Conservation (phyloP, 2,797 vertebrate species). For the Sebastolobus altivelis region DNA sequence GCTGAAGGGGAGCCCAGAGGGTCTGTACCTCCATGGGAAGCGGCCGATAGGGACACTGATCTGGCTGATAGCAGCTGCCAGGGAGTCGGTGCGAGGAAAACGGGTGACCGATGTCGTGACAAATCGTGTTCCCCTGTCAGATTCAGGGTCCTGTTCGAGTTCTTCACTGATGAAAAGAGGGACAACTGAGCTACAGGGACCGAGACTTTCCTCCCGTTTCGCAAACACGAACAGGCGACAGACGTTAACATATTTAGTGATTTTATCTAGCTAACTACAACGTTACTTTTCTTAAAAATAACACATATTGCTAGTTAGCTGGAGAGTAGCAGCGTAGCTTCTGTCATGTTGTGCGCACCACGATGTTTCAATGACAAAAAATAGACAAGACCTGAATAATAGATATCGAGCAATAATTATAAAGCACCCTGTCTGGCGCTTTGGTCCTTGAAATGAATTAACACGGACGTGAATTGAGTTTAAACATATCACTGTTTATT, state of each 20-base stretch:
- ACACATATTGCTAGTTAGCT: not conserved
- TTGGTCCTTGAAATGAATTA: accelerated
- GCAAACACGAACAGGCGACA: constrained; percentile 32
- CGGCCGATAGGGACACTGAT: constrained; percentile 34
- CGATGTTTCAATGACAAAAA: constrained; percentile 39
- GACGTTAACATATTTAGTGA: constrained; percentile 61
- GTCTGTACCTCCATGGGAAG: not conserved
- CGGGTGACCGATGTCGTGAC: not conserved
- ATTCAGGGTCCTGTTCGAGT: not conserved
- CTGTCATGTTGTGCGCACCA: constrained; percentile 11
- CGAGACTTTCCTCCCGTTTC: constrained; percentile 44
- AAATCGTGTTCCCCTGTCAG: not conserved
- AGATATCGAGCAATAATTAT: not conserved
- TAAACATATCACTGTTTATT: accelerated
- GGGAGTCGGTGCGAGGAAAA: not conserved
- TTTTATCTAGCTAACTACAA: not conserved
- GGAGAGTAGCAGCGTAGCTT: accelerated
- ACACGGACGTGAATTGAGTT: accelerated
- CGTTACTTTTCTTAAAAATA: too few relatives aligned
- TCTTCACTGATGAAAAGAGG: not conserved
- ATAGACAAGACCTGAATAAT: constrained; percentile 43
- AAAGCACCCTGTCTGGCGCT: accelerated
- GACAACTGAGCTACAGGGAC: not conserved
- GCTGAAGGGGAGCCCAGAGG: not conserved
- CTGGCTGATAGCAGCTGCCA: not conserved